phyloP scores from a whole-genome alignment of 2,888 invertebrate species.

The Drosophila mulleri region DNA sequence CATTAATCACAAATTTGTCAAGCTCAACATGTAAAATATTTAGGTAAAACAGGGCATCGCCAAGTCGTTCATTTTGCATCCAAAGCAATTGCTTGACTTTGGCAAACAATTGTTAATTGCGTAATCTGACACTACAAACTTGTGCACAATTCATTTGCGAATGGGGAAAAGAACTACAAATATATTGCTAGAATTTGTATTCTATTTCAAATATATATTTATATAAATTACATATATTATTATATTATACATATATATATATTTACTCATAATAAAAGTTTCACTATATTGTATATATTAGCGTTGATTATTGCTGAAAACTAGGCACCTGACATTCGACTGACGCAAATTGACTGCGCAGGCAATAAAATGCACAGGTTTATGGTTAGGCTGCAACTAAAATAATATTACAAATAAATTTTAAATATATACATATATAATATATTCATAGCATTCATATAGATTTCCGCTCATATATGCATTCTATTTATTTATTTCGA shows the following conservation, averaged over 20 bases:
- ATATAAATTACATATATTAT: not conserved
- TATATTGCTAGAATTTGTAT: not conserved
- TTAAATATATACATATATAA: not conserved
- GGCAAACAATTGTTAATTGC: constrained; percentile 36
- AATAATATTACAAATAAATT: constrained; percentile 13
- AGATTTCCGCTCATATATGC: not conserved
- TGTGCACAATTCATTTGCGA: constrained; percentile 35
- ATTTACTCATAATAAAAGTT: not conserved
- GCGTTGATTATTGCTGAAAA: constrained; percentile 26
- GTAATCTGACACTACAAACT: constrained; percentile 41
- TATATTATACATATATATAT: constrained; percentile 8
- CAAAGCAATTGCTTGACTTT: constrained; percentile 13
- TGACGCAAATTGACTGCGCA: constrained; percentile 29
- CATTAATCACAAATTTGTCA: too few species aligned
- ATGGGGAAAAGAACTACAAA: not conserved
- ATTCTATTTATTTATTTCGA: constrained; percentile 27
- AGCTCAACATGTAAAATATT: not conserved
- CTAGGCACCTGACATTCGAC: constrained; percentile 10
- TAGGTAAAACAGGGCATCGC: not conserved
- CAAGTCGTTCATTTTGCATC: not conserved
- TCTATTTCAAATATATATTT: constrained; percentile 12
- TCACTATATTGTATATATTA: constrained; percentile 10
- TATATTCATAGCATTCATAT: constrained; percentile 7
- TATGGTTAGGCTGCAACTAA: constrained; percentile 26
- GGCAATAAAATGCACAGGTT: constrained; percentile 44